Conservation (phyloP, 1,140 invertebrate species). For the Zelostemma sp. region DNA sequence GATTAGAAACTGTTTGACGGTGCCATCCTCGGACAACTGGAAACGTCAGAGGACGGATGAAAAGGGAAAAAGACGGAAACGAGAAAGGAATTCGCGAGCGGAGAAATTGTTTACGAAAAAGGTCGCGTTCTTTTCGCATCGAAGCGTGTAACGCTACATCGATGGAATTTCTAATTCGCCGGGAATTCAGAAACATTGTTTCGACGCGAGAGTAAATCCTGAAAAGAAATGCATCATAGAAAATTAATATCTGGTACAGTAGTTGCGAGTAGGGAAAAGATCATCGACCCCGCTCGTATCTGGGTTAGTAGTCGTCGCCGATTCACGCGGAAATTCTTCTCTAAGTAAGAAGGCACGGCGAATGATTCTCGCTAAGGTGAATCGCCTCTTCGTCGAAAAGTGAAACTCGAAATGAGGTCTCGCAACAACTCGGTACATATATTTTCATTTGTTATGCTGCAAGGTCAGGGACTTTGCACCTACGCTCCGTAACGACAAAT, state of each 20-base stretch:
- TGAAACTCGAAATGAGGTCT: constrained; percentile 56
- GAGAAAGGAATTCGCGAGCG: background rate
- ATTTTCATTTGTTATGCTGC: constrained; percentile 31
- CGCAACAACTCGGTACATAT: background rate
- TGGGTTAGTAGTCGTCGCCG: constrained; percentile 70
- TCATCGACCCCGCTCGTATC: constrained; percentile 69
- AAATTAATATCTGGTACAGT: constrained; percentile 66
- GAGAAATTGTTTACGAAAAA: background rate
- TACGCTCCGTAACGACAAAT: too few relatives aligned
- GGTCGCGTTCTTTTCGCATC: too few relatives aligned
- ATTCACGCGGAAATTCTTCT: constrained; percentile 68
- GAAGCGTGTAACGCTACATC: too few relatives aligned
- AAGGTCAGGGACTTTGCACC: constrained; percentile 26
- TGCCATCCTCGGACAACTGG: constrained; percentile 5
- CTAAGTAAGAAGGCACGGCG: constrained; percentile 44
- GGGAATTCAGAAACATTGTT: constrained; percentile 21
- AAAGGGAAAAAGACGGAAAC: background rate
- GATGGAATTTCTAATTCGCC: too few relatives aligned
- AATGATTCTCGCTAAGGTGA: constrained; percentile 41
- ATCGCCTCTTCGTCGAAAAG: constrained; percentile 56
- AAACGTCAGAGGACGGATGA: constrained; percentile 1
- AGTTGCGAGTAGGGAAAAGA: constrained; percentile 64
- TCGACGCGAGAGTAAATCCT: constrained; percentile 35
- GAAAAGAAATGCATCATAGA: constrained; percentile 51
- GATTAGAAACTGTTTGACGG: constrained; percentile 53